A percentile compares a stretch with the other conserved stretches of the same genome.
phyloP scores from a whole-genome alignment of 2,888 invertebrate genomes.

The Priocnemis perturbator region DNA sequence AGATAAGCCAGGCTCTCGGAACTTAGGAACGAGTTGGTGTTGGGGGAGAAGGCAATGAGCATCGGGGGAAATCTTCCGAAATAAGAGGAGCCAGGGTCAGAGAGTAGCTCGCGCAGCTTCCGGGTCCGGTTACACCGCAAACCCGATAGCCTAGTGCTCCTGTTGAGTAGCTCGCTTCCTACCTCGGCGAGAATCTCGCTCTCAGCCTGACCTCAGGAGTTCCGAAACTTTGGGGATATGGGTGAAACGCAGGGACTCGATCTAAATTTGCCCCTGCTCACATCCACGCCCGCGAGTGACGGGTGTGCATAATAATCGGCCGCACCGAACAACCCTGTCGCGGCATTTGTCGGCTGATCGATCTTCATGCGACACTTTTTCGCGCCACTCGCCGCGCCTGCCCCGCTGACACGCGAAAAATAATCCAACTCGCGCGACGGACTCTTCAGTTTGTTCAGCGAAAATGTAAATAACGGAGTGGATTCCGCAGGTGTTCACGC shows the following conservation, averaged over 20 bases:
- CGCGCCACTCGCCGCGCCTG: too few species aligned
- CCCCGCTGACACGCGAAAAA: too few species aligned
- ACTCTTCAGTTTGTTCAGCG: too few species aligned
- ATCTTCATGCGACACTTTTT: too few species aligned
- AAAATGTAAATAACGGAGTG: too few species aligned
- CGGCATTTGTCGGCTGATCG: too few species aligned
- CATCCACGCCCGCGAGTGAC: too few species aligned
- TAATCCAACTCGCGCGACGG: too few species aligned
- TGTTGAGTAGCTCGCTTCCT: constrained; percentile 45
- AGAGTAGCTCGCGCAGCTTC: constrained; percentile 51
- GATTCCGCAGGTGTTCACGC: too few species aligned
- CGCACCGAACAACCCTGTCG: too few species aligned
- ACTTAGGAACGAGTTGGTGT: constrained; percentile 57
- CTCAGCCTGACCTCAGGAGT: constrained; percentile 29
- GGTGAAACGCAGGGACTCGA: constrained; percentile 13
- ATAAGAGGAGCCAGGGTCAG: constrained; percentile 58
- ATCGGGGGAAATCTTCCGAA: constrained; percentile 69
- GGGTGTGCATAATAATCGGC: background rate
- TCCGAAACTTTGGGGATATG: constrained; percentile 41
- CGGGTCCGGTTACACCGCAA: constrained; percentile 62
- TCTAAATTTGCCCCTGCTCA: constrained; percentile 17
- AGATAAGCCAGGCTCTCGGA: constrained; percentile 55
- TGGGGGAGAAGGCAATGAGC: constrained; percentile 63
- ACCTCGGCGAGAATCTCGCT: constrained; percentile 29
- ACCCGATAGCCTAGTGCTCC: constrained; percentile 60